phyloP scores from a whole-genome alignment of 2,113 vertebrate species.

The Opisthocomus hoazin region DNA sequence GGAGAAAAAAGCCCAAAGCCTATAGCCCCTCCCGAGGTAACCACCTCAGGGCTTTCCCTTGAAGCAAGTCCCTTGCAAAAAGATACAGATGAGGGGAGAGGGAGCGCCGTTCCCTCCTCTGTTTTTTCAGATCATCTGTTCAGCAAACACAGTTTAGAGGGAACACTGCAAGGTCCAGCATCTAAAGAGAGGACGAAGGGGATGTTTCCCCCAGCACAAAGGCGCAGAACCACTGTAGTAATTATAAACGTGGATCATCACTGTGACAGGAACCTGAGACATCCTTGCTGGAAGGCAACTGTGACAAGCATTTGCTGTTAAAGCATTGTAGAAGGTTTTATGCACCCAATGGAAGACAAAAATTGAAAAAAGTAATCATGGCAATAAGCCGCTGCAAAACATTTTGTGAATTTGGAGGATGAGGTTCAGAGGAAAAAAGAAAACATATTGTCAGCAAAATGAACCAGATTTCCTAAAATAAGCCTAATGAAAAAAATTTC shows the following conservation, averaged over 20 bases:
- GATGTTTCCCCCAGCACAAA: background rate
- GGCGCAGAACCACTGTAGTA: background rate
- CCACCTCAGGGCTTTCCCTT: background rate
- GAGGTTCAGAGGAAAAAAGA: background rate
- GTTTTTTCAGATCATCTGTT: background rate
- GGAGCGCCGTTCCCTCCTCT: background rate
- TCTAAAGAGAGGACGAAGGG: background rate
- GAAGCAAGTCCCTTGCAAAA: background rate
- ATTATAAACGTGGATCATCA: rapidly evolving
- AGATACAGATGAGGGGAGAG: background rate
- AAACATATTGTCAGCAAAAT: background rate
- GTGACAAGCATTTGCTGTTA: background rate
- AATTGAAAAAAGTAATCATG: background rate
- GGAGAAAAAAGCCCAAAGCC: background rate
- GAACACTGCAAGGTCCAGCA: background rate
- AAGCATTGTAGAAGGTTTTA: background rate
- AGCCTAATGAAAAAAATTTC: background rate
- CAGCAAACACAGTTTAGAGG: background rate
- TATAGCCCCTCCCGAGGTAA: background rate
- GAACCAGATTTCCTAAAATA: background rate
- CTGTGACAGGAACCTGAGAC: background rate
- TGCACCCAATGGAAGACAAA: background rate
- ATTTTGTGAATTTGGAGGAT: background rate
- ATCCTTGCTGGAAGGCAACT: background rate
- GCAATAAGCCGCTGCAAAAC: background rate